Evolutionary conservation across 1,140 invertebrate genomes (phyloP), one percentile per base, ranked within the genome.

Genomic region (Chironomus striatipennis): DNA sequence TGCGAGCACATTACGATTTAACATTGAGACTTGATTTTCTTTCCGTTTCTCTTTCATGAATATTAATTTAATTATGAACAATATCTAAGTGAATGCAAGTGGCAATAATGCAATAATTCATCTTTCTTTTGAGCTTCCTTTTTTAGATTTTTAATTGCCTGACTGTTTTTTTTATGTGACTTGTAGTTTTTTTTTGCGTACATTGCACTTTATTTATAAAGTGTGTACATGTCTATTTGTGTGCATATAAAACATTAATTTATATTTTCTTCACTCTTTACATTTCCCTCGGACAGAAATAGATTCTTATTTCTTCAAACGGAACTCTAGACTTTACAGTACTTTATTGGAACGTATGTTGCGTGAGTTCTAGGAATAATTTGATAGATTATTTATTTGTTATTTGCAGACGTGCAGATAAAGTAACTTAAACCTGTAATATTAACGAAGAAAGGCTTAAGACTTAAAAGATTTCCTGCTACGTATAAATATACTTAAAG

Each of bases 251-350:
- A 57, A 57, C 12, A 57, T 47, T n/a, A 57, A 57, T 5, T 12
- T 57, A n/a, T 57, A 15, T 57, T 34, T 57, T 57, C 47, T 57
- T 57, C 24, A 57, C 12, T 57, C 47, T 12, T 34, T n/a, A 57
- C 47, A 57, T 57, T 57, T 57, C 47, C 47, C 47, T 57, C 47
- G 12, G 12, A 57, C 12, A 57, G 47, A 57, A 12, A 57, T 15
- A 57, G 47, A 57, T n/a, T 57, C n/a, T 12, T 57, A 57, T 15
- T n/a, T 12, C 12, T 5, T 57, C n/a, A 57, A 57, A 57, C 47
- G 47, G 47, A 57, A 57, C 47, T 57, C 47, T 57, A 57, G 47
- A 57, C 47, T 57, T 57, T 57, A 57, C 47, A 57, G 47, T 57
- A 57, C 47, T 12, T 15, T 57, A 57, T 57, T 57, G 47, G 47